Conservation (phyloP, 2,113 vertebrate species). For the Chaenogobius annularis region DNA sequence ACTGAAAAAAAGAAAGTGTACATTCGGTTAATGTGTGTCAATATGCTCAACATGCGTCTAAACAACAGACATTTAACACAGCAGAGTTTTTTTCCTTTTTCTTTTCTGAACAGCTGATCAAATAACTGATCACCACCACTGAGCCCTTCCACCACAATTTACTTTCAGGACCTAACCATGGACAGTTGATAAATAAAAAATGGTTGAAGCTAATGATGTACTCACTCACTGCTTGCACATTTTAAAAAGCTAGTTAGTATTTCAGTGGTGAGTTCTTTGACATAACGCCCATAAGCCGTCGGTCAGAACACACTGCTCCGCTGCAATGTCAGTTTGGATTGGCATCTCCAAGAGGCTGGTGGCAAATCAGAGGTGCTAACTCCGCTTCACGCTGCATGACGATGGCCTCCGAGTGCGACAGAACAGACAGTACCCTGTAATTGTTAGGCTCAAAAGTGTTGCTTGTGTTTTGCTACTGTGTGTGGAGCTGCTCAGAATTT, state of each 20-base stretch:
- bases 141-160: background rate
- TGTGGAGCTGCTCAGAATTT: background rate
- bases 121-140: background rate
- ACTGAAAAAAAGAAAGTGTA: slow-evolving; percentile 3
- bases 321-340: background rate
- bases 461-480: background rate
- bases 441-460: slow-evolving; percentile 5
- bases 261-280: background rate
- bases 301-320: background rate
- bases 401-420: background rate
- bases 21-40: slow-evolving; percentile 7
- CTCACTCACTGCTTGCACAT: background rate
- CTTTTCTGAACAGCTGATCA: background rate
- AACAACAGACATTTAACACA: background rate
- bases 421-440: slow-evolving; percentile 3
- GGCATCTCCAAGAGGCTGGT: background rate
- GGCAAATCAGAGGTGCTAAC: slow-evolving; percentile 7
- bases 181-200: too few species aligned
- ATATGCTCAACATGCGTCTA: background rate
- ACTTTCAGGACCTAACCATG: background rate
- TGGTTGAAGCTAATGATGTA: too few species aligned
- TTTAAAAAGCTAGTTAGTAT: background rate
- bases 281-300: background rate
- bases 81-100: background rate
- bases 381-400: background rate